Evolutionary conservation across 37 sponge, comb jelly and placozoan genomes (phyloP), one percentile per base, ranked within the genome.

Genomic region (Crambe crambe): DNA sequence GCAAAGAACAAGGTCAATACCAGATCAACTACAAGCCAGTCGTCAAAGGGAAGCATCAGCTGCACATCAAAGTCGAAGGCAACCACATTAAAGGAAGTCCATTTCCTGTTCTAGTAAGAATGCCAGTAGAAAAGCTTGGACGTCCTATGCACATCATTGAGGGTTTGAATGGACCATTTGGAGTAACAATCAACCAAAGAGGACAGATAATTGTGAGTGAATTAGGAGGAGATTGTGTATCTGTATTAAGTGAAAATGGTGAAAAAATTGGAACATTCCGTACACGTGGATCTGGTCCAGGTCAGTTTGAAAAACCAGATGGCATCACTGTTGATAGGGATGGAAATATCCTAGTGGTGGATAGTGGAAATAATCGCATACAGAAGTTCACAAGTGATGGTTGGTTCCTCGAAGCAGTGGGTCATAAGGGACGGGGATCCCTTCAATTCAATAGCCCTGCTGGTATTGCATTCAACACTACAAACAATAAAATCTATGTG

Each of bases 341-440:
- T 38, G 84, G 44, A 4, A 68, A 83, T 56, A 75, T 83, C 9
- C 29, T 76, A 27, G 76, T 83, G 25, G 76, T 59, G 9, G 83
- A 83, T 36, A 65, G 40, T 42, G 56, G 38, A 3, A 83, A 83
- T 57, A 38, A 83, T 68, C 56, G 85, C 26, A 71, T 78, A 35
- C 83, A 85, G 68, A 72, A 70, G 39, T 85, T 90, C 64, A 80
- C 86, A 2, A 21, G 65, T 8, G 83, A 82, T 17, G 91, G 91
- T 22, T 22, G 54, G 51, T 86, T 81, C 71, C 51, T 86, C 42
- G 47, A 56, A 42, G 39, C 74, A 37, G 70, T 82, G 0, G 86
- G 86, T 22, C 37, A 54, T 2, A 65, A 44, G 23, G 83, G 79
- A 1, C 72, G 54, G 1, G 67, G 44, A 17, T 73, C 61, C 3